Evolutionary conservation across 2,888 invertebrate genomes (phyloP).

Genomic region (Diarsia brunnea): DNA sequence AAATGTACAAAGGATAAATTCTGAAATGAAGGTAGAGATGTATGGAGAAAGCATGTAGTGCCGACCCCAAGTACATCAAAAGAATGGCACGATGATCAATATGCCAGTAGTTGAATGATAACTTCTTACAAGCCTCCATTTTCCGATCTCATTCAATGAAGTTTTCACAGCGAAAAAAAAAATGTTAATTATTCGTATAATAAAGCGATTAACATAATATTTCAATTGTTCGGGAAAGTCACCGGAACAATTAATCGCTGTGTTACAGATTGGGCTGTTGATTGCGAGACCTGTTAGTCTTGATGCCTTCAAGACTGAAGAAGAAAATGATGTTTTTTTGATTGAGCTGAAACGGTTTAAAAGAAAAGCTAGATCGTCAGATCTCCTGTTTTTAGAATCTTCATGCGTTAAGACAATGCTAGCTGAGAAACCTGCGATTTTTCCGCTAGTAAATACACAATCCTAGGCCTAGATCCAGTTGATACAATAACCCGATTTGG

Average conservation of each 20-base stretch:
- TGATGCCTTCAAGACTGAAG: background rate
- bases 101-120: background rate
- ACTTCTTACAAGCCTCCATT: background rate
- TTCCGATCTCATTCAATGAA: background rate
- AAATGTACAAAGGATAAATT: background rate
- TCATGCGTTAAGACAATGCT: background rate
- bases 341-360: background rate
- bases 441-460: background rate
- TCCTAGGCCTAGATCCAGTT: slow-evolving; percentile 17
- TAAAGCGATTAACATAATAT: slow-evolving; percentile 4
- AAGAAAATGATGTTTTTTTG: background rate
- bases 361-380: background rate
- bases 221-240: slow-evolving; percentile 26
- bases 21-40: background rate
- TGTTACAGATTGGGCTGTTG: slow-evolving; percentile 38
- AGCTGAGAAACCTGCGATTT: background rate
- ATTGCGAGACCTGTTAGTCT: slow-evolving; percentile 6
- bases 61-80: background rate
- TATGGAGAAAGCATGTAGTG: background rate
- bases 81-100: background rate
- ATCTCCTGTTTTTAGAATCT: too few relatives aligned
- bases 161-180: slow-evolving; percentile 10
- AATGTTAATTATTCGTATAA: slow-evolving; percentile 26
- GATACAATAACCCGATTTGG: slow-evolving; percentile 50
- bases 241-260: slow-evolving; percentile 44